Base-by-base conservation (phyloP, 1,140 invertebrate genomes). In the Drosophila bocqueti region DNA sequence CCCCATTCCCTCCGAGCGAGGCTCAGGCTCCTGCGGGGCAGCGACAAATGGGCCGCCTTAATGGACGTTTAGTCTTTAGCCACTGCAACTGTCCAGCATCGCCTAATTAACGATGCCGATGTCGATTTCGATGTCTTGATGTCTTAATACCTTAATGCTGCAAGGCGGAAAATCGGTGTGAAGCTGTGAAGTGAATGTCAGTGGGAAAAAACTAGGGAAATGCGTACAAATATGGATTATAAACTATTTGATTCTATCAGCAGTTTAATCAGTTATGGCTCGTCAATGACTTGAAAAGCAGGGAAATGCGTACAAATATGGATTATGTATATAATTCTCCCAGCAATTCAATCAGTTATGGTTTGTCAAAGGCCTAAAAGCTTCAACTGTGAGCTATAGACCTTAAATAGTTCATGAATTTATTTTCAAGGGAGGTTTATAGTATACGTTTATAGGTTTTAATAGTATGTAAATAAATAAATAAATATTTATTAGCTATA, bases 21-120 rank as follows among this genome's bases (percentile, higher is more conserved):
- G 79, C 61, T 49, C 74, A 52, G 26, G 79, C 61, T 49, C 74
- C 54, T 59, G 38, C 36, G 18, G 74, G 72, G 77, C 60, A 60
- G 63, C 79, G 75, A 84, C 81, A 87, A 87, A 87, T 87, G 84
- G 83, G 73, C 77, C 84, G 74, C 69, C 49, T 38, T 81, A 81
- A 89, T 89, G 84, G 85, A 57, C 78, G 78, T 83, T 68, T 50
- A 73, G 45, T 63, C 58, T 59, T 59, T 76, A 16, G 71, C 45
- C 55, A 59, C 47, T 80, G 76, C 80, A 74, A 49, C 60, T 68
- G 52, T 43, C 58, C 47, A 74, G 52, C 74, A 46, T 74, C 46
- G 50, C 82, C 83, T 86, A 86, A 86, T 86, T 83, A 86, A 85
- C 68, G 55, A 57, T 65, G 34, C 69, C 69, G 50, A 47, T 49